phyloP scores from a whole-genome alignment of 2,797 vertebrate species.

The Falco concolor region DNA sequence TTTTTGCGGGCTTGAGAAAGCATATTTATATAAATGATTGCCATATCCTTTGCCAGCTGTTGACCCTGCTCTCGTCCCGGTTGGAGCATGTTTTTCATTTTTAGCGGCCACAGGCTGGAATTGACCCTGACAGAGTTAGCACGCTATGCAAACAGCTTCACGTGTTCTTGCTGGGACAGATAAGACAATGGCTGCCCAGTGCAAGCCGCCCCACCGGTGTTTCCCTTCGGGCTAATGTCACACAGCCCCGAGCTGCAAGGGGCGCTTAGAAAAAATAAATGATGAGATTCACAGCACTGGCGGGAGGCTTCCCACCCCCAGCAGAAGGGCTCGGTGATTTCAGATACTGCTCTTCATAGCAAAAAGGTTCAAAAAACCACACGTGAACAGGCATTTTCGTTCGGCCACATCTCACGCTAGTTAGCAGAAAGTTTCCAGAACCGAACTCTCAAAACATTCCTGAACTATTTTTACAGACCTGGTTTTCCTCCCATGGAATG shows the following conservation, averaged over 20 bases:
- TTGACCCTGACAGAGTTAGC: slow-evolving; percentile 82
- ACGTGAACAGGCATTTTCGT: background rate
- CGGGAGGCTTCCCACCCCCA: slow-evolving; percentile 4
- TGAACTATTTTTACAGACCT: background rate
- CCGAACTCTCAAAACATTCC: background rate
- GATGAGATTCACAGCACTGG: slow-evolving; percentile 54
- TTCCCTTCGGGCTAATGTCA: slow-evolving; percentile 79
- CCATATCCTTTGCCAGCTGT: slow-evolving; percentile 99
- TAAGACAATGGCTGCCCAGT: slow-evolving; percentile 80
- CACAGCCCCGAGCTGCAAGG: slow-evolving; percentile 63
- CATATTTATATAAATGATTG: slow-evolving; percentile 99
- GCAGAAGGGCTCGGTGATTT: background rate
- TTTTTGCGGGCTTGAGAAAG: slow-evolving; percentile 96
- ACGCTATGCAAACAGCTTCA: slow-evolving; percentile 80
- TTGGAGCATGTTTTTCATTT: slow-evolving; percentile 94
- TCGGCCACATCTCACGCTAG: background rate
- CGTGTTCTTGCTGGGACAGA: slow-evolving; percentile 67
- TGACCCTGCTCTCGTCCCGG: slow-evolving; percentile 91
- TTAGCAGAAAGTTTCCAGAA: background rate
- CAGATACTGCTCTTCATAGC: background rate
- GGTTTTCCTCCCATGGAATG: background rate
- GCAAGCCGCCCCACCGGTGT: slow-evolving; percentile 66
- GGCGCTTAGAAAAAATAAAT: slow-evolving; percentile 70
- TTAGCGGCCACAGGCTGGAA: slow-evolving; percentile 80
- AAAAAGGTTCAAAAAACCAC: background rate